Percentiles rank a stretch among this genome's conserved stretches.
Conservation (phyloP, 2,797 vertebrate genomes). For the Enteromius viviparus region DNA sequence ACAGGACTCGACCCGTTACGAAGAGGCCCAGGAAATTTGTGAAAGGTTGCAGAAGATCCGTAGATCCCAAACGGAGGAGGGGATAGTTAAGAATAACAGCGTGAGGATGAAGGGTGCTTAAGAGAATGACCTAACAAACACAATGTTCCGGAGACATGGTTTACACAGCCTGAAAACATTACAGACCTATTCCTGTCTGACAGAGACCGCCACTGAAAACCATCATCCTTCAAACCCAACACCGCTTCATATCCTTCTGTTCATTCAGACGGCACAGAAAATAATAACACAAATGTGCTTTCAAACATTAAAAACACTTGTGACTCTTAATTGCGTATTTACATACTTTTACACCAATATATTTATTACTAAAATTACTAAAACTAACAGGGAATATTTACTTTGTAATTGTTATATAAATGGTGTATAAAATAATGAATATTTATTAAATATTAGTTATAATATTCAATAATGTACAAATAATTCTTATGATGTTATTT, state of each 20-base stretch:
- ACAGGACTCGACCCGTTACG: slow-evolving; percentile 26
- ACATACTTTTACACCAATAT: neutral
- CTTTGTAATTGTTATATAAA: no score
- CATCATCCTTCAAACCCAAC: neutral
- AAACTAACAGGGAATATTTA: neutral
- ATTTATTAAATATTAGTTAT: neutral
- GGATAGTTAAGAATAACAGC: slow-evolving; percentile 73
- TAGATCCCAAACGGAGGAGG: slow-evolving; percentile 71
- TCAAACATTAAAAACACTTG: neutral
- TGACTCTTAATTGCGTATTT: neutral
- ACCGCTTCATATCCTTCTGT: neutral
- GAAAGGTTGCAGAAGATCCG: slow-evolving; percentile 43
- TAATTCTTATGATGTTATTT: neutral
- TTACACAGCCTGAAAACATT: slow-evolving; percentile 73
- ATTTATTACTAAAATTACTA: no score
- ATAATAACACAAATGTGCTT: neutral
- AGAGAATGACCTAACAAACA: slow-evolving; percentile 67
- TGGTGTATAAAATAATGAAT: neutral
- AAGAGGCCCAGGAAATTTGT: slow-evolving; percentile 11
- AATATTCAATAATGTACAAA: neutral
- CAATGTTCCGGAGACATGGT: slow-evolving; percentile 70
- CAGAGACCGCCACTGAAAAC: neutral
- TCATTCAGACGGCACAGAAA: neutral
- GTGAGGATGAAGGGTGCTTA: slow-evolving; percentile 71
- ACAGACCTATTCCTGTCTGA: slow-evolving; percentile 52